Evolutionary conservation across 2,888 invertebrate genomes (phyloP), one percentile per base, ranked within the genome.

Genomic region (Luperina testacea): DNA sequence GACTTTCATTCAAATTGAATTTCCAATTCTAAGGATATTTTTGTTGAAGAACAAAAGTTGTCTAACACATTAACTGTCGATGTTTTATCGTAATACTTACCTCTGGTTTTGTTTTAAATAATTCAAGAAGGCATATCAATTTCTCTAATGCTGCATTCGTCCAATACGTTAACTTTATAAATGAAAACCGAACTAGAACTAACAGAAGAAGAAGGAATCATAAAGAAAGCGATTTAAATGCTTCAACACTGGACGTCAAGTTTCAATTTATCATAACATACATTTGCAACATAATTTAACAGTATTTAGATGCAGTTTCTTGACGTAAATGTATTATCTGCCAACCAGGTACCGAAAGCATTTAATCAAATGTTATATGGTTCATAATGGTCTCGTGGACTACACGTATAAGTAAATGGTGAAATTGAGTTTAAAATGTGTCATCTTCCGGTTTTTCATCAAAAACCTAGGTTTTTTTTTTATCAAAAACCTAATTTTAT

Each of bases 221-320:
- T 48, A 42, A 8, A 13, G 20, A 53, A 75, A 59, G 38, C 38
- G 42, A 53, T 78, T 72, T 72, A 80, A 59, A 72, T 72, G 72
- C 65, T 84, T 87, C 57, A 82, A 75, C 71, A 87, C 73, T 88
- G 88, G 87, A 88, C 88, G 88, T 81, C 80, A 80, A 79, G 59
- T 84, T 87, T 81, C 59, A 72, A 76, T 87, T 67, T 72, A 32
- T 64, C 75, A 78, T 65, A 85, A 74, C 24, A 78, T 78, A 88
- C 57, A 73, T 72, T 77, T 61, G 88, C 88, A 88, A 87, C 67
- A 51, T 13, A 87, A 81, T 78, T 59, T 32, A 80, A 78, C 67
- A 80, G 70, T 61, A 48, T 64, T 64, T 72, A 69, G 13, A 78
- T 67, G 42, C 17, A 51, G 11, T 65, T n/a, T 74, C 8, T 42